Conservation (phyloP, 2,797 vertebrate genomes). For the Micropoecilia bifurca region DNA sequence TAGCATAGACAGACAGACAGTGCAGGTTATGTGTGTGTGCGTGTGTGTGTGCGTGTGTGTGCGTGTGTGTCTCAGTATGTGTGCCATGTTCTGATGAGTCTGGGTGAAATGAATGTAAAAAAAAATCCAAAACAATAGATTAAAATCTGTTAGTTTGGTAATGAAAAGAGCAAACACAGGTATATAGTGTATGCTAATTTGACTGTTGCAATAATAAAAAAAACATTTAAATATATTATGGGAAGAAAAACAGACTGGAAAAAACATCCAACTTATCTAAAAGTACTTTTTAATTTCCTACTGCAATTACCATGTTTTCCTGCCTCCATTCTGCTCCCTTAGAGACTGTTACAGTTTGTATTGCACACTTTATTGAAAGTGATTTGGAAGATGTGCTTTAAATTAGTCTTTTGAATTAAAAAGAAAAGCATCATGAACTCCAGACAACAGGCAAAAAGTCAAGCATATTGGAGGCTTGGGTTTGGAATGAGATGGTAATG, state of each 20-base stretch:
- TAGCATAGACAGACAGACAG: conserved; percentile 43
- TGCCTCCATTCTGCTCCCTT: conserved; percentile 36
- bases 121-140: conserved; percentile 70
- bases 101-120: conserved; percentile 72
- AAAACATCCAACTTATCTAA: conserved; percentile 48
- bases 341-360: conserved; percentile 33
- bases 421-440: background rate
- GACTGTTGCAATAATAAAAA: conserved; percentile 56
- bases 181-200: conserved; percentile 64
- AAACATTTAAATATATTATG: conserved; percentile 60
- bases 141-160: conserved; percentile 72
- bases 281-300: conserved; percentile 62
- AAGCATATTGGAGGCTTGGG: background rate
- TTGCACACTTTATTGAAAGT: conserved; percentile 30
- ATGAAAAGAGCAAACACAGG: conserved; percentile 64
- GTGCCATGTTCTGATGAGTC: conserved; percentile 62
- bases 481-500: background rate
- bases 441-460: background rate
- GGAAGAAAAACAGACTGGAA: conserved; percentile 33
- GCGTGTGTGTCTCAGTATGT: conserved; percentile 10
- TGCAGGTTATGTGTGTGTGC: background rate
- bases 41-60: conserved; percentile 7
- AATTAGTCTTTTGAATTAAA: conserved; percentile 18
- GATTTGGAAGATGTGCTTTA: conserved; percentile 31
- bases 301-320: conserved; percentile 46